A percentile compares a stretch with the other conserved stretches of the same genome.
These are phyloP conservation scores for Solen grandis DNA, from an alignment of 1,140 invertebrate genomes.

Conservation along the genomic window DNA sequence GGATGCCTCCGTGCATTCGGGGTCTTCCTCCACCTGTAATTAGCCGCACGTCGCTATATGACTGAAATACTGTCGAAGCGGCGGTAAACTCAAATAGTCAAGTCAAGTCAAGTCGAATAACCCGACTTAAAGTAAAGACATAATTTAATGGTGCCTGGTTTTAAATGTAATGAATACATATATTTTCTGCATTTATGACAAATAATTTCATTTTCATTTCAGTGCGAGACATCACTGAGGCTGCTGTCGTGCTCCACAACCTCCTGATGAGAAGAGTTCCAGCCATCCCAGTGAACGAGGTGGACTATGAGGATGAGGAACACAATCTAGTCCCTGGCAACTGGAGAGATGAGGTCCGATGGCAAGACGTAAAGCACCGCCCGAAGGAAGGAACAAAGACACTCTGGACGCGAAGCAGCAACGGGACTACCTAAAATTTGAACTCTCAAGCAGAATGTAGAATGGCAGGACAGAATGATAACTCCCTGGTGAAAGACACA, in stretches of 20 bases:
- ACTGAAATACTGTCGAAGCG: too few relatives aligned
- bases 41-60: too few relatives aligned
- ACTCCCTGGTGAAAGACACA: constrained; percentile 14
- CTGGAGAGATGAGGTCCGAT: constrained; percentile 23
- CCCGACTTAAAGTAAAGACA: too few relatives aligned
- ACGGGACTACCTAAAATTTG: constrained; percentile 12
- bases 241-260: constrained; percentile 43
- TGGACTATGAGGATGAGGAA: constrained; percentile 44
- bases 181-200: background rate
- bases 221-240: constrained; percentile 42
- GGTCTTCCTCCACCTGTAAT: too few relatives aligned
- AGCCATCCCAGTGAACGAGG: constrained; percentile 29
- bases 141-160: too few relatives aligned
- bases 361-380: constrained; percentile 12
- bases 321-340: constrained; percentile 47
- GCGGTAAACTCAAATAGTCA: too few relatives aligned
- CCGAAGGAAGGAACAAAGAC: constrained; percentile 27
- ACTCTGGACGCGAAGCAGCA: constrained; percentile 31
- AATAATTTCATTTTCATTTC: constrained; percentile 1
- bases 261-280: constrained; percentile 36
- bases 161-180: too few relatives aligned
- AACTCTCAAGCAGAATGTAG: constrained; percentile 12
- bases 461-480: constrained; percentile 28
- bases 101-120: too few relatives aligned
- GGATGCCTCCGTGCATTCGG: too few relatives aligned